Evolutionary conservation across 2,888 invertebrate genomes (phyloP), one percentile per base, ranked within the genome.

Genomic region (Malthinus flaveolus): DNA sequence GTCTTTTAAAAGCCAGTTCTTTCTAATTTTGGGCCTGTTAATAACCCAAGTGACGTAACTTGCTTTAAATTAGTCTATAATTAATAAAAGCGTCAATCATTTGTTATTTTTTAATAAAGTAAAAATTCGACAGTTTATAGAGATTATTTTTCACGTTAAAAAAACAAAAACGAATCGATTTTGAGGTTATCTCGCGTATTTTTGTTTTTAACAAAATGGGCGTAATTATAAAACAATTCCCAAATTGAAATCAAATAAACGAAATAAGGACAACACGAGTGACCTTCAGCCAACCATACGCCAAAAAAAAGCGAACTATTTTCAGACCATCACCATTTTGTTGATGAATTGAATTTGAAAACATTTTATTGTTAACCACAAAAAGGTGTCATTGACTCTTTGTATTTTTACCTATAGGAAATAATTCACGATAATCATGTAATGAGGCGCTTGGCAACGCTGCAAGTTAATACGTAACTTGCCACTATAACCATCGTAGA

Each of bases 241-340:
- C 5, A 23, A 23, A 23, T 23, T 23, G 23, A 23, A 23, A 23
- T 23, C 23, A 23, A 23, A 23, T 23, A 23, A 23, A 23, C 5
- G 3, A 23, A 23, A 23, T 23, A 46, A n/a, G 46, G 12, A 46
- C 34, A 35, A 15, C 31, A 11, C 32, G 13, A n/a, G 37, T 53
- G 53, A 53, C 53, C 53, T 53, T 53, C 53, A 47, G 47, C 53
- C 12, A 37, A 23, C 9, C 45, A 35, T 36, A 31, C 15, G 45
- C 12, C 31, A 45, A 36, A 45, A 53, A 10, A 15, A 32, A 32
- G 13, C 46, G 7, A 32, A 33, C 37, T 39, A 42, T 32, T 51
- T 42, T n/a, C 50, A 50, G n/a, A n/a, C 39, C 42, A 50, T 11
- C 50, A 23, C 48, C 48, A 49, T 49, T 49, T 49, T 49, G 48